Conservation (phyloP, 2,888 invertebrate genomes). For the Melinopterus prodromus region DNA sequence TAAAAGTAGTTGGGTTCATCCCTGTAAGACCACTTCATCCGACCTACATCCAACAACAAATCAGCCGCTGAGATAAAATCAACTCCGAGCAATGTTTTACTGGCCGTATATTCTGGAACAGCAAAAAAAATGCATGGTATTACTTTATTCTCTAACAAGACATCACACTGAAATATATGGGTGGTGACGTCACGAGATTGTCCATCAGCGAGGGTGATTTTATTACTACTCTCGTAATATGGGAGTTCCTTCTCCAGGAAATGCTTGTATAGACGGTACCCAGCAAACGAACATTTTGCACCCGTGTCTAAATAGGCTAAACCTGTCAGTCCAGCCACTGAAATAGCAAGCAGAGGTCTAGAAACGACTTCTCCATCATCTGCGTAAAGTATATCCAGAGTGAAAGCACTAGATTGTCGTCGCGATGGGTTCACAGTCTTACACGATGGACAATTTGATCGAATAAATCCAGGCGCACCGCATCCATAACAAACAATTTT, state of each 20-base stretch:
- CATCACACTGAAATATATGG: neutral
- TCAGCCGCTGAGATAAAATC: neutral
- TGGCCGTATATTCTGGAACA: neutral
- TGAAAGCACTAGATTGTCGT: neutral
- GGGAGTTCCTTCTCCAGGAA: neutral
- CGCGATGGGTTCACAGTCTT: neutral
- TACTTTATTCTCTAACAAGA: neutral
- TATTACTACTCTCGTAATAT: neutral
- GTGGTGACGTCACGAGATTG: neutral
- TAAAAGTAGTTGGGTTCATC: neutral
- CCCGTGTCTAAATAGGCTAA: constrained; percentile 6
- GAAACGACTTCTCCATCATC: neutral
- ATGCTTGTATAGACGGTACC: constrained; percentile 14
- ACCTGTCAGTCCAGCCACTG: neutral
- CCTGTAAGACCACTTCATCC: neutral
- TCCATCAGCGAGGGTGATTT: neutral
- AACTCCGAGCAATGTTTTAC: neutral
- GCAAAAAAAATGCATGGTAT: neutral
- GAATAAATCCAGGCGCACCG: neutral
- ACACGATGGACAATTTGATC: constrained; percentile 7
- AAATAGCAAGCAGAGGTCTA: constrained; percentile 21
- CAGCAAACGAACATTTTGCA: neutral
- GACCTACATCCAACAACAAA: neutral
- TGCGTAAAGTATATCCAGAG: constrained; percentile 15
- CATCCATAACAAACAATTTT: neutral